Percentiles rank a stretch among this genome's conserved stretches.
phyloP scores from a whole-genome alignment of 2,888 invertebrate species.

The Cabera pusaria region DNA sequence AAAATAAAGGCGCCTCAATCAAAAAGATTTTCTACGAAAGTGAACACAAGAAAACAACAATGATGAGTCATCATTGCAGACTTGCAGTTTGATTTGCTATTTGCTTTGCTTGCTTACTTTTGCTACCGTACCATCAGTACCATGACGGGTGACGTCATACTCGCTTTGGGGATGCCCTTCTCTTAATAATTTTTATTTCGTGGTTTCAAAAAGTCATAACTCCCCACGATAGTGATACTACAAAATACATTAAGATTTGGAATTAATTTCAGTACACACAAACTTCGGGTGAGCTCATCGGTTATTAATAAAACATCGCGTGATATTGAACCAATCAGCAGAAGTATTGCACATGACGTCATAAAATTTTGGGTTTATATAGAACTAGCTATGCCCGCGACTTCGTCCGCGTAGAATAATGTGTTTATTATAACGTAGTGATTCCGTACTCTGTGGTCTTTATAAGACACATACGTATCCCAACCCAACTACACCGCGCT shows the following conservation, averaged over 20 bases:
- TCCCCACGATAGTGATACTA: slow-evolving; percentile 42
- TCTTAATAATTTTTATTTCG: slow-evolving; percentile 58
- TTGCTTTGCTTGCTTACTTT: too few relatives aligned
- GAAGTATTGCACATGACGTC: slow-evolving; percentile 49
- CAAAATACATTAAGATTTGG: slow-evolving; percentile 52
- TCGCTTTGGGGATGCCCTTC: slow-evolving; percentile 79
- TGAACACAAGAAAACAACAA: slow-evolving; percentile 75
- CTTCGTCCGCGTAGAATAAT: too few relatives aligned
- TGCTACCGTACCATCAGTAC: too few relatives aligned
- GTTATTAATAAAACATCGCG: slow-evolving; percentile 63
- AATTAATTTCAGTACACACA: slow-evolving; percentile 45
- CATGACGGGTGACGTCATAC: slow-evolving; percentile 58
- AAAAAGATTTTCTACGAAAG: slow-evolving; percentile 57
- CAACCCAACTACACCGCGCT: too few relatives aligned
- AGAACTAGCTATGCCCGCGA: too few relatives aligned
- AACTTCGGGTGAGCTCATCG: slow-evolving; percentile 71
- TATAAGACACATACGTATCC: too few relatives aligned
- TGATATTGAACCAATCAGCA: slow-evolving; percentile 69
- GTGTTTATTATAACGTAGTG: too few relatives aligned
- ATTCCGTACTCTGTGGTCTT: too few relatives aligned
- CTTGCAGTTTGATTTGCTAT: too few relatives aligned
- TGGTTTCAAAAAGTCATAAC: slow-evolving; percentile 59
- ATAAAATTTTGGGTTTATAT: slow-evolving; percentile 31
- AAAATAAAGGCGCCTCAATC: slow-evolving; percentile 54
- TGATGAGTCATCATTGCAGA: slow-evolving; percentile 74